Conservation (phyloP, 2,888 invertebrate species). For the Agrilus cyanescens region DNA sequence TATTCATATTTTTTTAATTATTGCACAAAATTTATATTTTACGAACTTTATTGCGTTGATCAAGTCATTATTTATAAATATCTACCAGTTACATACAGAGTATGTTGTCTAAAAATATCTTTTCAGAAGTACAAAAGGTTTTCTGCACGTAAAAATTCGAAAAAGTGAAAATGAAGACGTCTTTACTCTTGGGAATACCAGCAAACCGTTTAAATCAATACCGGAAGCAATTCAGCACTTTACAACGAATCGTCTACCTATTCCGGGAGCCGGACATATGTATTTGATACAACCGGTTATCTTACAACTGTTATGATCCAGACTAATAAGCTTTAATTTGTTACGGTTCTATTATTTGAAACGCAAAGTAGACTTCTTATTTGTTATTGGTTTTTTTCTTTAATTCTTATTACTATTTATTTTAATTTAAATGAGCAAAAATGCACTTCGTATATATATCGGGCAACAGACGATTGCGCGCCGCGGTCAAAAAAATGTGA, state of each 20-base stretch:
- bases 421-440: no score
- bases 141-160: conserved; percentile 95
- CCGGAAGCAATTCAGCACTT: conserved; percentile 94
- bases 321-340: conserved; percentile 13
- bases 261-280: conserved; percentile 93
- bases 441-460: no score
- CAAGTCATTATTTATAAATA: background rate
- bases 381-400: no score
- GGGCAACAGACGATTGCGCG: no score
- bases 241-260: conserved; percentile 83
- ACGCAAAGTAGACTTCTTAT: no score
- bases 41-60: no score
- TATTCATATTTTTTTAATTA: no score
- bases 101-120: background rate
- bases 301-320: conserved; percentile 58
- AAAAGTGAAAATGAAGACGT: conserved; percentile 60
- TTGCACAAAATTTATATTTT: no score
- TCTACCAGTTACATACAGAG: background rate
- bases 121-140: conserved; percentile 82
- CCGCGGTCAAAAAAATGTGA: no score
- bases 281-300: conserved; percentile 85
- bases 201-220: conserved; percentile 82
- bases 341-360: no score
- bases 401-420: no score
- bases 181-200: conserved; percentile 85